Evolutionary conservation across 2,113 vertebrate species (phyloP).

Genomic region (Pelmatolapia mariae): DNA sequence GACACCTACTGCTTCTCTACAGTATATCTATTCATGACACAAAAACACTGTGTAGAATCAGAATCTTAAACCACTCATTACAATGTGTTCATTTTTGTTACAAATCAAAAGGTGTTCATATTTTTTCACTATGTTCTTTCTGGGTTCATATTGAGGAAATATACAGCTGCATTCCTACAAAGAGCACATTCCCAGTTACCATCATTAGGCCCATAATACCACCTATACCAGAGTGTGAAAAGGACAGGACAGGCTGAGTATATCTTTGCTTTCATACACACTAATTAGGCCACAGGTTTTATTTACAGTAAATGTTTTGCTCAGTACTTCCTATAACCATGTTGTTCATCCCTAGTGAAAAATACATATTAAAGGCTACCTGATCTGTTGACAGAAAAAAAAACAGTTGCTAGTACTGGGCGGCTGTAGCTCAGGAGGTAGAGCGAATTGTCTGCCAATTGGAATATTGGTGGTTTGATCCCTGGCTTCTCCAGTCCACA

Average conservation of each 20-base stretch:
- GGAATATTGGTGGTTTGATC: neutral
- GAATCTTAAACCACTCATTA: neutral
- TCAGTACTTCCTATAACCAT: neutral
- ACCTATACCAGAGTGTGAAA: neutral
- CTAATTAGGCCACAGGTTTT: neutral
- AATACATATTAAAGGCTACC: neutral
- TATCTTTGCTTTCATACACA: neutral
- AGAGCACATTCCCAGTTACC: neutral
- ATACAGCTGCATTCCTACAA: neutral
- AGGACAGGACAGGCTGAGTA: neutral
- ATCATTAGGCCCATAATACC: neutral
- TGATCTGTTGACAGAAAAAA: neutral
- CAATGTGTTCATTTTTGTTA: neutral
- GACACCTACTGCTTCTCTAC: neutral
- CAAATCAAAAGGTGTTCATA: neutral
- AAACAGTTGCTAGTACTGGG: rapidly evolving
- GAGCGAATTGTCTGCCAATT: neutral
- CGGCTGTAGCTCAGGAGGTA: neutral
- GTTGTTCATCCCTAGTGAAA: neutral
- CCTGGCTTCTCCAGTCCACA: neutral
- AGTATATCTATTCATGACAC: neutral
- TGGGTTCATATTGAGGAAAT: neutral
- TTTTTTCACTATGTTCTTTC: neutral
- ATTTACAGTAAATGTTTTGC: neutral
- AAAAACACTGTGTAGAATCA: neutral